Base-by-base conservation (phyloP, 1,140 invertebrate genomes). In the Aphelenchoides fujianensis region DNA sequence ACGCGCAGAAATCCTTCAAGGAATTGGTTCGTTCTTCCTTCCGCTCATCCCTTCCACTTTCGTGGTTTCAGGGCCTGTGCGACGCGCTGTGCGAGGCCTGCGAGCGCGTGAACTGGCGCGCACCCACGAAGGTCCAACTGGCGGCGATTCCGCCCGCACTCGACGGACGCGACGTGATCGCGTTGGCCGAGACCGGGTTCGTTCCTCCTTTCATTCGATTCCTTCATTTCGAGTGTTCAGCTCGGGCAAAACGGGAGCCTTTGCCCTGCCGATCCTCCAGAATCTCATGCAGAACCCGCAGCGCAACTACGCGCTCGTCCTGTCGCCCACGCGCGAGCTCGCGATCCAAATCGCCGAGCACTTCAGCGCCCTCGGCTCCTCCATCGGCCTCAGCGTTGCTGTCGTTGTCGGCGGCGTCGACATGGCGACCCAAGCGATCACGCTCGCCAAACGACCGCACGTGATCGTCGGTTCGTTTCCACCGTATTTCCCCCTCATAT, bases 401-500 rank as follows among this genome's bases (percentile, higher is more conserved):
- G 94, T 97, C 0, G 91, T 98, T 82, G 94, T 98, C 48, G 96
- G 96, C 68, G 96, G 96, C 1, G 95, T 97, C 89, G 94, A 98
- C 83, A 97, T 97, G 93, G 91, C 93, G 79, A 90, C 92, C 0
- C 96, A 98, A 85, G 89, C 92, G 0, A 84, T 97, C 54, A 88
- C 91, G 75, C 85, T 98, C 23, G 92, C 92, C 0, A 97, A 95
- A 35, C 31, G 78, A 19, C 82, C 82, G 23, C 82, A 84, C 67
- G 69, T 85, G 71, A 91, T 98, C 59, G 93, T 99, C 27, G 97
- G 82, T 66, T n/a, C n/a, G n/a, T n/a, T n/a, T n/a, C n/a, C n/a
- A n/a, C n/a, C n/a, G n/a, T n/a, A n/a, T n/a, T n/a, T n/a, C n/a
- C n/a, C n/a, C 96, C 80, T 95, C 95, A 9, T 95, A 98, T 80